Percentiles rank a stretch among this genome's conserved stretches.
Conservation (phyloP, 2,797 vertebrate genomes). For the Saxicola maurus region DNA sequence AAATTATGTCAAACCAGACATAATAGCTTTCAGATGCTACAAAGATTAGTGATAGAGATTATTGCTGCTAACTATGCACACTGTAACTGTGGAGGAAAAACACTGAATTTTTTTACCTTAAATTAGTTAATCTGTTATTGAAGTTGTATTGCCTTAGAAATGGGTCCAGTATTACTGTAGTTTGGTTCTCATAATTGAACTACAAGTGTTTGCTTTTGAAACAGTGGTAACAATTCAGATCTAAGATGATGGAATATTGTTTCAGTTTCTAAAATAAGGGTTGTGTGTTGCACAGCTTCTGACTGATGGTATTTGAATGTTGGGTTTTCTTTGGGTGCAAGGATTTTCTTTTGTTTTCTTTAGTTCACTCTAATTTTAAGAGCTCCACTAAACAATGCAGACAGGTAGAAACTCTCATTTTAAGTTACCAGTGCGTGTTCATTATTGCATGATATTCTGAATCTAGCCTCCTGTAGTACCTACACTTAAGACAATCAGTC, state of each 20-base stretch:
- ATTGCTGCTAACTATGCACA: background rate
- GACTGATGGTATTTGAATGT: background rate
- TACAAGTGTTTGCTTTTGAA: background rate
- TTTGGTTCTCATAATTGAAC: background rate
- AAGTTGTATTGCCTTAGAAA: background rate
- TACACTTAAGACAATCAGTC: background rate
- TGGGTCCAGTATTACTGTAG: background rate
- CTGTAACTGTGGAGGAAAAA: background rate
- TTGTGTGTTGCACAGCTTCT: background rate
- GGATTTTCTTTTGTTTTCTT: background rate
- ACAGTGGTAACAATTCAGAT: background rate
- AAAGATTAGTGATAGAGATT: background rate
- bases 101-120: background rate
- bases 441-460: background rate
- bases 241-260: background rate
- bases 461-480: background rate
- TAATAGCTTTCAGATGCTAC: background rate
- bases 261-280: background rate
- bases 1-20: background rate
- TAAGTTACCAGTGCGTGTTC: background rate
- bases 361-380: background rate
- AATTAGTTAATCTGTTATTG: background rate
- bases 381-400: background rate
- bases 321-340: fast-evolving
- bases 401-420: background rate